Percentiles rank a stretch among this genome's conserved stretches.
Evolutionary conservation across 2,113 vertebrate species (phyloP).

Genomic region (Noturus placidus): DNA sequence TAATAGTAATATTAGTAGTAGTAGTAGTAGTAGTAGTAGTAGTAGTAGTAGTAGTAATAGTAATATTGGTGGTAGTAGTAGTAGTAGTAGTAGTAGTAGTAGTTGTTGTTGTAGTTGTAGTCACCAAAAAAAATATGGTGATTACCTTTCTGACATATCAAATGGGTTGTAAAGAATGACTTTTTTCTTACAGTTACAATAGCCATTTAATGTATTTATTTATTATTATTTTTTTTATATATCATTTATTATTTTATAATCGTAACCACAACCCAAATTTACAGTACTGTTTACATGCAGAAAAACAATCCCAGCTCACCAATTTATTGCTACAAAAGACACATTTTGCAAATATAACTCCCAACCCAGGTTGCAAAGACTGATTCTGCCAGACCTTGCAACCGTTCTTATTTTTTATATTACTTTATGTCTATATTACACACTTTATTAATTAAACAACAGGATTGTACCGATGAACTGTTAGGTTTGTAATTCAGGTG

Average conservation of each 20-base stretch:
- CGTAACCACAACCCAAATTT: background rate
- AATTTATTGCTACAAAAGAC: background rate
- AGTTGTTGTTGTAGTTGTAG: too few species aligned
- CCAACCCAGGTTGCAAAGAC: background rate
- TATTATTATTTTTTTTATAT: too few species aligned
- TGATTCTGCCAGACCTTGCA: background rate
- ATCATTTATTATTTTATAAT: background rate
- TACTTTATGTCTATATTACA: background rate
- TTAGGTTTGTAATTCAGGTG: background rate
- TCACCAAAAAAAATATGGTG: too few species aligned
- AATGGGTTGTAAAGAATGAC: background rate
- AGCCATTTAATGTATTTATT: background rate
- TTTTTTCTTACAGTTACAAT: background rate
- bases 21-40: too few species aligned
- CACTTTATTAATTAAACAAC: background rate
- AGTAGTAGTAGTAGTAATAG: too few species aligned
- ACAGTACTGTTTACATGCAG: background rate
- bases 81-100: too few species aligned
- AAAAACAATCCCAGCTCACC: background rate
- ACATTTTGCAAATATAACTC: background rate
- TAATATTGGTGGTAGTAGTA: too few species aligned
- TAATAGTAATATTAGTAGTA: too few species aligned
- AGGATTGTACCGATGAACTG: background rate
- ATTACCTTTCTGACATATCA: background rate
- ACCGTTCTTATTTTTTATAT: background rate